Evolutionary conservation across 2,797 vertebrate species (phyloP), one percentile per base, ranked within the genome.

Genomic region (Gambusia yucatana): DNA sequence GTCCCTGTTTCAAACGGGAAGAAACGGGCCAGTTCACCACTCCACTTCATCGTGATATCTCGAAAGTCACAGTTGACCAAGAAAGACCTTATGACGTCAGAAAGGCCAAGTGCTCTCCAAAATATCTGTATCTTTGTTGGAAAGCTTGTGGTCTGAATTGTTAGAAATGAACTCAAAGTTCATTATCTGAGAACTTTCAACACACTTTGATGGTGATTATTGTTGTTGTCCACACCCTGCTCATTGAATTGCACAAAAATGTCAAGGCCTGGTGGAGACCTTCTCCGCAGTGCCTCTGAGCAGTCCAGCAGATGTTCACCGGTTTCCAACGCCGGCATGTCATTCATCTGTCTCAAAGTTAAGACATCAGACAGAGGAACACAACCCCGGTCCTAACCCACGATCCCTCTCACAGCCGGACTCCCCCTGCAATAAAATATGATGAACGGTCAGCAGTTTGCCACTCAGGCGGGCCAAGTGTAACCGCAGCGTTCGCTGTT

Each of bases 401-500:
- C 67, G 81, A 44, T 77, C 78, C 76, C 8, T 16, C 87, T 89
- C 81, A 90, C 90, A 86, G 82, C n/a, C 77, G 87, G 86, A 84
- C 81, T 79, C 80, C 86, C 82, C 81, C 79, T 57, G 74, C 84
- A 87, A 87, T 92, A 93, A 92, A 91, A 86, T 84, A 84, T 88
- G 87, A 93, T 89, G 85, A 88, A 88, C 17, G 59, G 82, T 90
- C 90, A 89, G 88, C 71, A 78, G 91, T 91, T 87, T 91, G 87
- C 86, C 87, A 73, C 77, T 84, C 72, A 57, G 77, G 16, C 73
- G 2, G 79, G 83, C 89, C 85, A 87, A 85, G 76, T 30, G 50
- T 75, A 86, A 91, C 88, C 88, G 20, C 89, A 86, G 81, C 43
- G 22, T 84, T 88, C 8, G 3, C 86, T 65, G 81, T 79, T 86